These are phyloP conservation scores for Amblyraja radiata DNA, from an alignment of 2,797 vertebrate species.

Conservation along the genomic window DNA sequence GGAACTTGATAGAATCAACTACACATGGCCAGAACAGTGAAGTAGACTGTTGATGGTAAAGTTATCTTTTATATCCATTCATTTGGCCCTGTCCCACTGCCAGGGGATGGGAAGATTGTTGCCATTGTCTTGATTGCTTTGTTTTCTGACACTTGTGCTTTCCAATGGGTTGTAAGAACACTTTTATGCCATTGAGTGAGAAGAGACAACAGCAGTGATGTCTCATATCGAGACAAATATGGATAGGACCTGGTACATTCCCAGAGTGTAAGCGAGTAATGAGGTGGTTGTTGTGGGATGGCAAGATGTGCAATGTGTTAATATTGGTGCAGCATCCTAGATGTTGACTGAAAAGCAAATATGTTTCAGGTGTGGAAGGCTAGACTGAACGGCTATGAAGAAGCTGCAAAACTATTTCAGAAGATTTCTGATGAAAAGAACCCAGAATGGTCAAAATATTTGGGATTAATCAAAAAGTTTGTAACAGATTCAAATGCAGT, in stretches of 20 bases:
- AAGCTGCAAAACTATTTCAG: constrained; percentile 87
- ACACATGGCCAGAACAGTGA: no score
- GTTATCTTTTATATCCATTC: no score
- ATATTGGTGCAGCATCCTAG: not conserved
- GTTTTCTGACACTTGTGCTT: not conserved
- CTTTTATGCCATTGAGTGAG: not conserved
- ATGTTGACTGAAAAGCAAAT: not conserved
- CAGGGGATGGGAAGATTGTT: no score
- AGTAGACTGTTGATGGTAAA: no score
- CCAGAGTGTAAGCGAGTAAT: not conserved
- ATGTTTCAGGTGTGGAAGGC: constrained; percentile 82
- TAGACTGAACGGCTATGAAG: constrained; percentile 89
- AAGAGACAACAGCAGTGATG: not conserved
- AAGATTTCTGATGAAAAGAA: constrained; percentile 89
- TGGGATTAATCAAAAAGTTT: constrained; percentile 90
- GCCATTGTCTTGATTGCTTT: no score
- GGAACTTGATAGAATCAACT: no score
- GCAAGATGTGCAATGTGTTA: not conserved
- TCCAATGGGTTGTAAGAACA: not conserved
- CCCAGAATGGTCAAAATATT: constrained; percentile 90
- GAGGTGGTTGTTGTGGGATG: not conserved
- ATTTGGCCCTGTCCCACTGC: no score
- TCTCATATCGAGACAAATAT: no score
- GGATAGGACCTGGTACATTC: no score
- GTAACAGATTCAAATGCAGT: constrained; percentile 94